Conservation (phyloP, 2,888 invertebrate species). For the Blomia tropicalis region DNA sequence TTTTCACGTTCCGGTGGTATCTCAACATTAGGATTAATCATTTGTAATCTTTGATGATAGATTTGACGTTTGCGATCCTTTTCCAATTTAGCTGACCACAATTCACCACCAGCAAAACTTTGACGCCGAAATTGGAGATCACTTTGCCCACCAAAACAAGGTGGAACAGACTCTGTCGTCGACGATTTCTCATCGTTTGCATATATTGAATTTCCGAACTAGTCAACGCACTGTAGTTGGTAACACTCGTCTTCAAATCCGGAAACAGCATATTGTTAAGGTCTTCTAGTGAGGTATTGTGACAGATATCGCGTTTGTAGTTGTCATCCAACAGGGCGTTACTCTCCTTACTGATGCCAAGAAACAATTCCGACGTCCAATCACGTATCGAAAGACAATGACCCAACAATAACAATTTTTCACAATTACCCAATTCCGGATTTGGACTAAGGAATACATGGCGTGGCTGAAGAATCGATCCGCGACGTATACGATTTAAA, state of each 20-base stretch:
- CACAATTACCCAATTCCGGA: neutral
- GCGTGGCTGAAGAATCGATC: constrained; percentile 20
- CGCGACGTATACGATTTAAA: neutral
- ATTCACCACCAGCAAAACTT: constrained; percentile 11
- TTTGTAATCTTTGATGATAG: constrained; percentile 9
- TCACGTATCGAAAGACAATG: constrained; percentile 5
- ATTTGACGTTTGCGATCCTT: constrained; percentile 8
- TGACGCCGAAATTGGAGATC: constrained; percentile 10
- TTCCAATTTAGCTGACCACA: constrained; percentile 13
- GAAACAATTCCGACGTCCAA: constrained; percentile 20
- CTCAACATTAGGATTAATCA: constrained; percentile 9
- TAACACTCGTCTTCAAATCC: constrained; percentile 2
- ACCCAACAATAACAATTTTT: constrained; percentile 13
- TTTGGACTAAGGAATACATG: constrained; percentile 18
- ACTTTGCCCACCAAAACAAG: neutral
- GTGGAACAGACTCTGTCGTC: constrained; percentile 14
- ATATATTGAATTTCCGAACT: constrained; percentile 16
- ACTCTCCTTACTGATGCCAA: neutral
- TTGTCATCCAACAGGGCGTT: constrained; percentile 6
- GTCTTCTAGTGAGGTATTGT: constrained; percentile 15
- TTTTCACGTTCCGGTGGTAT: neutral
- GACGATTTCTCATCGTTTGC: constrained; percentile 5
- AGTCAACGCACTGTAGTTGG: neutral
- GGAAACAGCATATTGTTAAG: constrained; percentile 18
- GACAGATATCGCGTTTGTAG: neutral